Conservation (phyloP, 2,888 invertebrate genomes). For the Himalopsyche anomala region DNA sequence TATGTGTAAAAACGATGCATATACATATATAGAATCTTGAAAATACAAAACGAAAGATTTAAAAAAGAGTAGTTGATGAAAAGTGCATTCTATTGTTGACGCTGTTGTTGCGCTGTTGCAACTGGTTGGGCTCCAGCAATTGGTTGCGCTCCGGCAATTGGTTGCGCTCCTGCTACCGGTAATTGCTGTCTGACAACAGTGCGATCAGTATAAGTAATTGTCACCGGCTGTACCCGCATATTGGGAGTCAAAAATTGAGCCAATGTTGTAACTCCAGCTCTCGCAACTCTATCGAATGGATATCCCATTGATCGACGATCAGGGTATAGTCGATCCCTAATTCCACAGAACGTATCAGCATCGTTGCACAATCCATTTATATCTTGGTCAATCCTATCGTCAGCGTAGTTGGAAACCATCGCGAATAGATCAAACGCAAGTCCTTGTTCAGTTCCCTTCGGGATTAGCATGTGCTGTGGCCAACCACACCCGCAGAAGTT, state of each 20-base stretch:
- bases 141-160: neutral
- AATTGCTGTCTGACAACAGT: slow-evolving; percentile 66
- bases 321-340: slow-evolving; percentile 76
- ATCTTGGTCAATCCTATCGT: slow-evolving; percentile 66
- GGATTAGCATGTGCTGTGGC: slow-evolving; percentile 70
- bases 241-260: slow-evolving; percentile 80
- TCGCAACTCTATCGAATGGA: slow-evolving; percentile 78
- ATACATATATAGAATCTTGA: too few species aligned
- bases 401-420: slow-evolving; percentile 68
- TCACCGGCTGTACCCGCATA: slow-evolving; percentile 78
- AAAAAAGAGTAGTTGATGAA: too few species aligned
- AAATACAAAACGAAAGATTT: too few species aligned
- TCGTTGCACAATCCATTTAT: slow-evolving; percentile 70
- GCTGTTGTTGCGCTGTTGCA: too few species aligned
- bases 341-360: slow-evolving; percentile 77
- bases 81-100: too few species aligned
- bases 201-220: slow-evolving; percentile 75
- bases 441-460: slow-evolving; percentile 68
- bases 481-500: slow-evolving; percentile 70
- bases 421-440: slow-evolving; percentile 68
- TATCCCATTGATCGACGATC: slow-evolving; percentile 77
- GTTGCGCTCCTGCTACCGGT: neutral
- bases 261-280: slow-evolving; percentile 77
- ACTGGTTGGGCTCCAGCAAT: neutral
- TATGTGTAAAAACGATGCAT: too few species aligned